Conservation (phyloP, 1,140 invertebrate genomes). For the Drosophila triauraria region DNA sequence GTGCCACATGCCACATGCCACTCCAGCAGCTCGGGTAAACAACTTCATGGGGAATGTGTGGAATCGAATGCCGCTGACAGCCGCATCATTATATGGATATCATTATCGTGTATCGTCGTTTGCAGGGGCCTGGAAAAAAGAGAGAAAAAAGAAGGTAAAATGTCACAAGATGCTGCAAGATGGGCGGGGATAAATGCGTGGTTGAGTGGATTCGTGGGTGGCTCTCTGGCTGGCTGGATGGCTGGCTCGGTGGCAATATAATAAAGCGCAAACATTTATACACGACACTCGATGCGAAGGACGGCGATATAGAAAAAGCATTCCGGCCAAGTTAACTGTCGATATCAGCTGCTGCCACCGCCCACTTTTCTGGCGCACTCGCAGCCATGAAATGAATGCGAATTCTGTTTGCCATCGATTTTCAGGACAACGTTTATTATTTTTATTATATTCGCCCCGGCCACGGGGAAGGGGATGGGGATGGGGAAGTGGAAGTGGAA, state of each 20-base stretch:
- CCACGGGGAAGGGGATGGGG: constrained; percentile 16
- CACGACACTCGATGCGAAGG: constrained; percentile 70
- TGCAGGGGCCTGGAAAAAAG: constrained; percentile 30
- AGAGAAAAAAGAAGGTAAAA: constrained; percentile 70
- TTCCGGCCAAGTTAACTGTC: constrained; percentile 80
- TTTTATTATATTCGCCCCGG: constrained; percentile 73
- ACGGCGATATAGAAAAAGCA: constrained; percentile 62
- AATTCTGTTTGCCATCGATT: constrained; percentile 85
- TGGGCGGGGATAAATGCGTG: constrained; percentile 29
- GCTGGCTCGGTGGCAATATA: constrained; percentile 60
- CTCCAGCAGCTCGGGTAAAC: constrained; percentile 43
- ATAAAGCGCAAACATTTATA: constrained; percentile 84
- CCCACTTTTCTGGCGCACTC: constrained; percentile 1
- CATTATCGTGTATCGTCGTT: constrained; percentile 79
- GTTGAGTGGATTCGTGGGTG: constrained; percentile 25
- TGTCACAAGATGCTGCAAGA: constrained; percentile 75
- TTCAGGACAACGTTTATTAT: constrained; percentile 82
- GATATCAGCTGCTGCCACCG: constrained; percentile 76
- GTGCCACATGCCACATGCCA: constrained; percentile 45
- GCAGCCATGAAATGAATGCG: constrained; percentile 65
- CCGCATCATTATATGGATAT: constrained; percentile 83
- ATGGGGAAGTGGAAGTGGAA: not conserved
- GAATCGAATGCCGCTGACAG: constrained; percentile 76
- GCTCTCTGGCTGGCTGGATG: not conserved
- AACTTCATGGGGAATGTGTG: constrained; percentile 47